Evolutionary conservation across 2,888 invertebrate species (phyloP), one percentile per base, ranked within the genome.

Genomic region (Leucophenga montana): DNA sequence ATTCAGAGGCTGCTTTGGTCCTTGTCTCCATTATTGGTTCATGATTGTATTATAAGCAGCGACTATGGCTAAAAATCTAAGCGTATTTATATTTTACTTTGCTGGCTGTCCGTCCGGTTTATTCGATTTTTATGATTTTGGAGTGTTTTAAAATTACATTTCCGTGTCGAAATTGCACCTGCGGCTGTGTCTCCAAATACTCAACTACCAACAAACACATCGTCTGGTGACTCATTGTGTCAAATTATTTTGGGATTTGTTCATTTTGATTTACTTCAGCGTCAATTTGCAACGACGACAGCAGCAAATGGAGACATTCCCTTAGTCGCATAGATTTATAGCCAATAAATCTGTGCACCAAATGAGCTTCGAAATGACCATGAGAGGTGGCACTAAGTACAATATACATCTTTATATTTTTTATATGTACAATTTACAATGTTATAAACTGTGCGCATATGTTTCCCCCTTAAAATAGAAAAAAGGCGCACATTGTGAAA

Each of bases 281-380:
- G 18, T 20, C 48, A 54, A n/a, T 54, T 56, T 62, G 62, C 46
- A 13, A 20, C 9, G 11, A 8, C 61, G 31, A 27, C 20, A 13
- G 31, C 3, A 31, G 16, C 27, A 53, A 33, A 48, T 39, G 39
- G 39, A 39, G 61, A 61, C 61, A 61, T 27, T 33, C 46, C 48
- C 81, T 75, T 80, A 80, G 83, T 83, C 82, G 82, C 84, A 75
- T 82, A 81, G 84, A 81, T 81, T 81, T 81, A 81, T 81, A 82
- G 84, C 79, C 81, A 81, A 81, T 81, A 81, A 81, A 81, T 81
- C 84, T 84, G 84, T 82, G 82, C 83, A 84, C 81, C 82, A 84
- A 80, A 81, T 84, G 84, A 81, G 81, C 83, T 79, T 77, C 72
- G 68, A 64, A 72, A 39, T 62, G 57, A 67, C 62, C 31, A 54